Evolutionary conservation across 2,797 vertebrate genomes (phyloP).

Genomic region (Hephaestus fuliginosus): DNA sequence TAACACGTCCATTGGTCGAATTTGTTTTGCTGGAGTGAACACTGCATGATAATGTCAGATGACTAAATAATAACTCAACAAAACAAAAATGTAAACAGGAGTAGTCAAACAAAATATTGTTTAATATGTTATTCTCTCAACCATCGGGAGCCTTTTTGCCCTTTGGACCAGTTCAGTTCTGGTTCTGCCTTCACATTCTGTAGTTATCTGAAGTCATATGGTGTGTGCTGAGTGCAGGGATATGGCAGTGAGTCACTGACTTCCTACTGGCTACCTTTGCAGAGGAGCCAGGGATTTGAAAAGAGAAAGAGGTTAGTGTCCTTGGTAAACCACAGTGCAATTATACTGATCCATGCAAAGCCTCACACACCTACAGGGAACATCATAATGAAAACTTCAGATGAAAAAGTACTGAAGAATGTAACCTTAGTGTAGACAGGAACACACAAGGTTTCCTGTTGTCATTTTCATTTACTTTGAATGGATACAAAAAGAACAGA

Average conservation of each 20-base stretch:
- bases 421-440: not conserved
- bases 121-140: not conserved
- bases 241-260: slow-evolving; percentile 26
- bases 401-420: not conserved
- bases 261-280: not conserved
- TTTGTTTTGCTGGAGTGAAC: not conserved
- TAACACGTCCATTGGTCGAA: not conserved
- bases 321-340: slow-evolving; percentile 17
- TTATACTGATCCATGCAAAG: slow-evolving; percentile 33
- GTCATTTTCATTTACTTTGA: slow-evolving; percentile 37
- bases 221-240: slow-evolving; percentile 40
- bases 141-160: not conserved
- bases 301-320: slow-evolving; percentile 20
- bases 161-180: slow-evolving; percentile 38
- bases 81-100: not conserved
- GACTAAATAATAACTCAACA: not conserved
- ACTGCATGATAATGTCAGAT: not conserved
- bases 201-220: slow-evolving; percentile 19
- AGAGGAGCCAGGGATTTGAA: slow-evolving; percentile 15
- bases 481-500: slow-evolving; percentile 14
- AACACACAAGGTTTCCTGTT: slow-evolving; percentile 8
- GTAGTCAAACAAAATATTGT: no score
- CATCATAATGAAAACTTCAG: not conserved
- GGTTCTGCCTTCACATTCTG: slow-evolving; percentile 8
- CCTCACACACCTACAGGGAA: slow-evolving; percentile 16